Evolutionary conservation across 2,888 invertebrate species (phyloP).

Genomic region (Ornithoptera priamus): DNA sequence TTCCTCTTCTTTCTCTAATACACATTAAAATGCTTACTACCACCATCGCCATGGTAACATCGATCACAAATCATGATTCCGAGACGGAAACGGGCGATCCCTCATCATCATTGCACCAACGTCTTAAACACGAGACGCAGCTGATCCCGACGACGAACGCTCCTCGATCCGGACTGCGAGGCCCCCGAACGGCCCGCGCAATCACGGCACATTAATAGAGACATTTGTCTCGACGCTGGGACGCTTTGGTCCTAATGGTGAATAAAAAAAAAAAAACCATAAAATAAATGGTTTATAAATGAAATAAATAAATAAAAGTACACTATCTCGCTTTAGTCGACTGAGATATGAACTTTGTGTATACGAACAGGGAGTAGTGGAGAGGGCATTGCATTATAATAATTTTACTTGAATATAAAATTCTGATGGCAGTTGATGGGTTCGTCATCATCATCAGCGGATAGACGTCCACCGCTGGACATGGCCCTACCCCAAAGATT

Average conservation of each 20-base stretch:
- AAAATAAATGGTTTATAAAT: conserved; percentile 67
- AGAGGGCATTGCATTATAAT: neutral
- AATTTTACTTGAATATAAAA: neutral
- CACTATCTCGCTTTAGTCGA: conserved; percentile 51
- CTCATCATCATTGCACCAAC: too few species aligned
- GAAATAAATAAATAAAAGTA: conserved; percentile 59
- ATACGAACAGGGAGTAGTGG: conserved; percentile 27
- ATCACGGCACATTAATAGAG: conserved; percentile 26
- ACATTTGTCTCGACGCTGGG: conserved; percentile 13
- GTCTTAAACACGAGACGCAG: conserved; percentile 11
- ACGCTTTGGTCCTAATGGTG: neutral
- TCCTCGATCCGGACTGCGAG: neutral
- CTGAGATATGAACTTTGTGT: conserved; percentile 41
- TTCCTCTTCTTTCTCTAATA: too few species aligned
- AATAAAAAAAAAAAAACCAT: conserved; percentile 38
- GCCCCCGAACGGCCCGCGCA: conserved; percentile 4
- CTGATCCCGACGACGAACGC: conserved; percentile 10
- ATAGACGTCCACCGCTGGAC: too few species aligned
- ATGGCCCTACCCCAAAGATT: too few species aligned
- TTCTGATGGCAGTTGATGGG: neutral
- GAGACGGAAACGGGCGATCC: neutral
- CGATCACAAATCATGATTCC: neutral
- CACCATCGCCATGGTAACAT: neutral
- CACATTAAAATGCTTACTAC: too few species aligned
- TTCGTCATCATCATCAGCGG: too few species aligned